phyloP scores from a whole-genome alignment of 1,140 invertebrate species.

The Euura saliciscinereae region DNA sequence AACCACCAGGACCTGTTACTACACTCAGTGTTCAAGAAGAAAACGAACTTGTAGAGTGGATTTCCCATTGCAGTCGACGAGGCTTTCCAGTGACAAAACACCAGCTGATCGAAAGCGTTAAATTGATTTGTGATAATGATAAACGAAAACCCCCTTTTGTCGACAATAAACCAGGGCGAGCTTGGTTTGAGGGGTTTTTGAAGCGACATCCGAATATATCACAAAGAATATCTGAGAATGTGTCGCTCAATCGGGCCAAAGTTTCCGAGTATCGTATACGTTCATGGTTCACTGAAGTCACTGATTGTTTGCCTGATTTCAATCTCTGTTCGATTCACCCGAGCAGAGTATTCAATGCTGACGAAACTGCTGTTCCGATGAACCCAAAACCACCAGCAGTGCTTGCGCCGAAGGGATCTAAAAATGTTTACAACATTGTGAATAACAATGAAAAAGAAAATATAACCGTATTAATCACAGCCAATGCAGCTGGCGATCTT shows the following conservation, averaged over 20 bases:
- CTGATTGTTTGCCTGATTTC: not conserved
- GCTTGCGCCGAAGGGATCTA: slow-evolving; percentile 12
- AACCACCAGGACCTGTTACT: slow-evolving; percentile 22
- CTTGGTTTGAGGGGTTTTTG: slow-evolving; percentile 23
- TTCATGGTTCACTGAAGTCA: not conserved
- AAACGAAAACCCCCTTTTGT: slow-evolving; percentile 20
- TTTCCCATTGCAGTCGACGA: slow-evolving; percentile 17
- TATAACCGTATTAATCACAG: slow-evolving; percentile 31
- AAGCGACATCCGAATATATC: slow-evolving; percentile 15
- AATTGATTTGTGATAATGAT: slow-evolving; percentile 16
- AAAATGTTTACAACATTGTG: slow-evolving; percentile 17
- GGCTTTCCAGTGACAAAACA: slow-evolving; percentile 23
- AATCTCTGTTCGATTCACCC: not conserved
- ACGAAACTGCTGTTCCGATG: slow-evolving; percentile 2
- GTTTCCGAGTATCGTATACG: slow-evolving; percentile 9
- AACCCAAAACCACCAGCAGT: slow-evolving; percentile 14
- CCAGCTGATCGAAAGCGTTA: slow-evolving; percentile 19
- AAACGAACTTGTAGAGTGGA: slow-evolving; percentile 20
- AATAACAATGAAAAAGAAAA: slow-evolving; percentile 32
- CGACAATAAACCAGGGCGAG: slow-evolving; percentile 22
- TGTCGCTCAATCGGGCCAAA: slow-evolving; percentile 9
- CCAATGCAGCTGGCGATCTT: slow-evolving; percentile 38
- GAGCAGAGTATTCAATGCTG: not conserved
- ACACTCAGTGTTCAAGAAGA: slow-evolving; percentile 22
- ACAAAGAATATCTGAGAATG: slow-evolving; percentile 12